These are phyloP conservation scores for Bubo blakistoni DNA, from an alignment of 2,113 vertebrate genomes.

Conservation along the genomic window DNA sequence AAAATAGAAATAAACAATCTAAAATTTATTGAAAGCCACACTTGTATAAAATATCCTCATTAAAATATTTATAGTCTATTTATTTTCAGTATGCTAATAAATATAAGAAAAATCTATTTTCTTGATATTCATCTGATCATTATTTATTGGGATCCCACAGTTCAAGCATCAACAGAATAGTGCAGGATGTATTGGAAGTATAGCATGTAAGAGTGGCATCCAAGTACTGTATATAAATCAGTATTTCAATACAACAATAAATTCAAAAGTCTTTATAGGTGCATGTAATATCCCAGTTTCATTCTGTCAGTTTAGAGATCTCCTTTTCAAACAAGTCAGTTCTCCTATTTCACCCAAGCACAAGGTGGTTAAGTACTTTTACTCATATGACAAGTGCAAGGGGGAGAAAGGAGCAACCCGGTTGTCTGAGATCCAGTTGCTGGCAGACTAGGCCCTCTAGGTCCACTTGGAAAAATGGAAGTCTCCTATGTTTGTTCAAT, in stretches of 20 bases:
- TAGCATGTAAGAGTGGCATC: not conserved
- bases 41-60: slow-evolving; percentile 38
- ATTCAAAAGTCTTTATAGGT: not conserved
- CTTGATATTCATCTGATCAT: slow-evolving; percentile 36
- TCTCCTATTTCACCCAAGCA: not conserved
- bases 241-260: not conserved
- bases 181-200: not conserved
- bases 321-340: not conserved
- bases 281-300: not conserved
- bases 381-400: not conserved
- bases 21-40: slow-evolving; percentile 52
- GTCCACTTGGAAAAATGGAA: not conserved
- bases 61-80: slow-evolving; percentile 55
- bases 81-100: slow-evolving; percentile 30
- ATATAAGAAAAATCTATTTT: slow-evolving; percentile 51
- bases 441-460: not conserved
- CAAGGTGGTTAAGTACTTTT: not conserved
- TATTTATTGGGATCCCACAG: slow-evolving; percentile 13
- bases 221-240: not conserved
- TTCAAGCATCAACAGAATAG: not conserved
- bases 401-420: accelerated
- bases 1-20: slow-evolving; percentile 51
- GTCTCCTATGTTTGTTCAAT: not conserved
- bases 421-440: not conserved
- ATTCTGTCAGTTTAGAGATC: not conserved